Evolutionary conservation across 1,140 invertebrate species (phyloP), one percentile per base, ranked within the genome.

Genomic region (Oryctes rhinoceros): DNA sequence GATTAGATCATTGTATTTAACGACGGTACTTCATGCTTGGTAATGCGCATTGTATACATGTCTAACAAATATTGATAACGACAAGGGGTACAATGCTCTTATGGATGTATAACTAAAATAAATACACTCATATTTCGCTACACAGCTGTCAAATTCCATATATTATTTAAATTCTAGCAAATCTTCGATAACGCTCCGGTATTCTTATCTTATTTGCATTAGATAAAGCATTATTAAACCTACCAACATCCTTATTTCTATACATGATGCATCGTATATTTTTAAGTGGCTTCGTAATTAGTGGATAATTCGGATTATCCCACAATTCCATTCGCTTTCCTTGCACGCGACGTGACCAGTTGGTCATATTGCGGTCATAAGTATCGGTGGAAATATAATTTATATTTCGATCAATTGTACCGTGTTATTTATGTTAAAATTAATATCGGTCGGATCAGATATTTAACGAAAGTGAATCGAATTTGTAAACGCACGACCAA

Each of bases 101-200:
- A 7, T 18, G 18, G 30, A 71, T 71, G 13, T 71, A 44, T 5
- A 37, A 24, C 30, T 35, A 71, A 30, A 71, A 71, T 24, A 71
- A 24, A 71, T 35, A 9, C 24, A 24, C 11, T 37, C 65, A 15
- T 35, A 10, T 71, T 10, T 71, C 1, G 18, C 65, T 59, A 59
- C 15, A 59, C 53, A 71, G 65, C 65, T 71, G 65, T 71, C 65
- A 71, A 24, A 71, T 71, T 24, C 35, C 24, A 35, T 71, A 59
- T 59, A 71, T 71, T 30, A 37, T 71, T 35, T 71, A 71, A 71
- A 71, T 24, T 71, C 24, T 37, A 30, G 65, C 37, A 71, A 71
- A 71, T 71, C 30, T 71, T 71, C 24, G 65, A 71, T 71, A 71
- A 71, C 65, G 11, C 18, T 35, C 3, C 24, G 35, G 9, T 44